Conservation (phyloP, 2,113 vertebrate species). For the Megalops atlanticus region DNA sequence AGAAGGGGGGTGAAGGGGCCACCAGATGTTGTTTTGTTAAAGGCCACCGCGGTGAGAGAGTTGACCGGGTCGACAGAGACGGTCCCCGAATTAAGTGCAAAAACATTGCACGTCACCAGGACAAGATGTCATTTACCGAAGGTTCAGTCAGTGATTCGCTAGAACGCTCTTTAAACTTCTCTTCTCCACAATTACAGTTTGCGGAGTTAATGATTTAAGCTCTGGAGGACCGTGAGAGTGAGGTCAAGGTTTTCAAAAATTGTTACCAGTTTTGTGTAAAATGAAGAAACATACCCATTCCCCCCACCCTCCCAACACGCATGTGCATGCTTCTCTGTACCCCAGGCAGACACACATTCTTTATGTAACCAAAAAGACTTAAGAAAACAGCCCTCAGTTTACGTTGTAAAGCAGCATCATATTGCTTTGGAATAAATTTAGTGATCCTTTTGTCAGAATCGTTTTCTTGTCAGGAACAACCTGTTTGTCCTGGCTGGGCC, state of each 20-base stretch:
- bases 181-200: not conserved
- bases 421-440: slow-evolving; percentile 13
- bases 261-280: too few relatives aligned
- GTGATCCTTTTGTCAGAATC: slow-evolving; percentile 24
- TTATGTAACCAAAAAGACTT: not conserved
- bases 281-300: not conserved
- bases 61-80: too few relatives aligned
- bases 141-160: not conserved
- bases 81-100: too few relatives aligned
- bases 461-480: slow-evolving; percentile 37
- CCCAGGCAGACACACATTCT: not conserved
- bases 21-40: not conserved
- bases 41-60: not conserved
- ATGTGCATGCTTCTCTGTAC: too few relatives aligned
- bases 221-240: too few relatives aligned
- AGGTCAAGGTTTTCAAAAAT: too few relatives aligned
- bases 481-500: slow-evolving; percentile 38
- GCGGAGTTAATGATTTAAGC: too few relatives aligned
- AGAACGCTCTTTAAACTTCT: not conserved
- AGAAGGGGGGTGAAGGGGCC: not conserved
- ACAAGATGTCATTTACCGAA: not conserved
- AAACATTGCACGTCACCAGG: not conserved
- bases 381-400: slow-evolving; percentile 20
- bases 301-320: not conserved
- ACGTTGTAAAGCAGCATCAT: slow-evolving; percentile 7